Evolutionary conservation across 2,888 invertebrate species (phyloP).

Genomic region (Penaeus monodon): DNA sequence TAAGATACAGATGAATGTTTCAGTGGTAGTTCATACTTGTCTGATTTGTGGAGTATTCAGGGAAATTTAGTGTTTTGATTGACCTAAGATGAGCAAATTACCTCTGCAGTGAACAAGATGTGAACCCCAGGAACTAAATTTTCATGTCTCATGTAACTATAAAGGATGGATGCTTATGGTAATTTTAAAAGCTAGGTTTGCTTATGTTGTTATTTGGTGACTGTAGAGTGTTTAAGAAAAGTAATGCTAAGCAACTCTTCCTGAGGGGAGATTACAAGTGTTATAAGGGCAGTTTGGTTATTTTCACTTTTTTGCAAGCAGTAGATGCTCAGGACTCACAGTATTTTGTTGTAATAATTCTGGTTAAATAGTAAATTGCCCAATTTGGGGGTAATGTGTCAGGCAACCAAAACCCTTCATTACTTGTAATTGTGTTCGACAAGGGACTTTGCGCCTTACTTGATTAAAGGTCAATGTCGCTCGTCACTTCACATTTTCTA

Average conservation of each 20-base stretch:
- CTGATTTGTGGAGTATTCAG: no score
- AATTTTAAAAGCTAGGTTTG: slow-evolving; percentile 32
- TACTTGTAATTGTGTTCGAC: slow-evolving; percentile 60
- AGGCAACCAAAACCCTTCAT: slow-evolving; percentile 36
- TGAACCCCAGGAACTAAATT: background rate
- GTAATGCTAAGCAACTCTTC: slow-evolving; percentile 32
- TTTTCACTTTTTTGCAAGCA: slow-evolving; percentile 7
- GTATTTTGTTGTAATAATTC: background rate
- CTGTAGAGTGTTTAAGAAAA: slow-evolving; percentile 26
- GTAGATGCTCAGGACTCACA: slow-evolving; percentile 9
- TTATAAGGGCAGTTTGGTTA: slow-evolving; percentile 46
- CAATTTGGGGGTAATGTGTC: slow-evolving; percentile 17
- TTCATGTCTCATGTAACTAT: background rate
- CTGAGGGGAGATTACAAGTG: slow-evolving; percentile 62
- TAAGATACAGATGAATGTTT: no score
- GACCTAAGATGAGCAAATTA: background rate
- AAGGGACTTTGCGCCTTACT: slow-evolving; percentile 55
- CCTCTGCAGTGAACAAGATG: background rate
- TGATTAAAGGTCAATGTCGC: slow-evolving; percentile 47
- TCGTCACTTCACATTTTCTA: slow-evolving; percentile 62
- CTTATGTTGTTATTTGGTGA: slow-evolving; percentile 22
- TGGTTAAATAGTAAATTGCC: slow-evolving; percentile 16
- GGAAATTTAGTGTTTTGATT: no score
- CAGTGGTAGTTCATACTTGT: no score
- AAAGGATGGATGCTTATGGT: slow-evolving; percentile 16